Percentiles rank a stretch among this genome's conserved stretches.
These are phyloP conservation scores for Drosophila ironensis DNA, from an alignment of 1,140 invertebrate genomes.

Conservation along the genomic window DNA sequence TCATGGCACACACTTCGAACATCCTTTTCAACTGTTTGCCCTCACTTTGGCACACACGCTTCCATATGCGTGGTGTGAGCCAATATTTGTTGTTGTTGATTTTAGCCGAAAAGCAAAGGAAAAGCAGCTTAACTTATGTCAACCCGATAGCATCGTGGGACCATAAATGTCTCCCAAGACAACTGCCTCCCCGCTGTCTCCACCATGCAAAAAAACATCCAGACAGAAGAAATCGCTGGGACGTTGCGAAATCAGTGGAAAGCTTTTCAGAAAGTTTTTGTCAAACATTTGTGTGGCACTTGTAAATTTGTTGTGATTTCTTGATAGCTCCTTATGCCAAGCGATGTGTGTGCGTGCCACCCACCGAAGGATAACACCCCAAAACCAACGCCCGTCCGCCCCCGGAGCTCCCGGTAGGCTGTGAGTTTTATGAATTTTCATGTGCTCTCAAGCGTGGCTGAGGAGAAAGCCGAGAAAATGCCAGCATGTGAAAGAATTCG, in stretches of 20 bases:
- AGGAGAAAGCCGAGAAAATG: conserved; percentile 48
- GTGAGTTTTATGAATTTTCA: conserved; percentile 72
- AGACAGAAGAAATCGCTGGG: conserved; percentile 67
- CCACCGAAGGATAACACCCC: background rate
- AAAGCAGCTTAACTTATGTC: conserved; percentile 80
- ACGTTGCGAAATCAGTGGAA: conserved; percentile 78
- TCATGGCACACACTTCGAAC: conserved; percentile 61
- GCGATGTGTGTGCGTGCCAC: conserved; percentile 12
- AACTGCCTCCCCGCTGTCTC: background rate
- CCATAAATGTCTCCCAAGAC: conserved; percentile 71
- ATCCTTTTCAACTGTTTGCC: conserved; percentile 61
- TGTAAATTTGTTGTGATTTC: conserved; percentile 81
- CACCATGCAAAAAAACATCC: conserved; percentile 19
- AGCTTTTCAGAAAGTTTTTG: conserved; percentile 78
- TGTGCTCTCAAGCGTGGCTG: conserved; percentile 65
- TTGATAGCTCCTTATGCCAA: conserved; percentile 73
- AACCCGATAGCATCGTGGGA: conserved; percentile 73
- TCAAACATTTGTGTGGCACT: conserved; percentile 80
- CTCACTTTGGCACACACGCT: conserved; percentile 23
- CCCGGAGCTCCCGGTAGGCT: conserved; percentile 40
- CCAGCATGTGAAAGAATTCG: conserved; percentile 60
- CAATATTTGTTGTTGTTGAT: conserved; percentile 60
- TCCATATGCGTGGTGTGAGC: conserved; percentile 19
- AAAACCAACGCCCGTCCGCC: background rate
- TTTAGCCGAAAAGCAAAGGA: conserved; percentile 68